phyloP scores from a whole-genome alignment of 2,113 vertebrate genomes.

The Tricholaema leucomelas region DNA sequence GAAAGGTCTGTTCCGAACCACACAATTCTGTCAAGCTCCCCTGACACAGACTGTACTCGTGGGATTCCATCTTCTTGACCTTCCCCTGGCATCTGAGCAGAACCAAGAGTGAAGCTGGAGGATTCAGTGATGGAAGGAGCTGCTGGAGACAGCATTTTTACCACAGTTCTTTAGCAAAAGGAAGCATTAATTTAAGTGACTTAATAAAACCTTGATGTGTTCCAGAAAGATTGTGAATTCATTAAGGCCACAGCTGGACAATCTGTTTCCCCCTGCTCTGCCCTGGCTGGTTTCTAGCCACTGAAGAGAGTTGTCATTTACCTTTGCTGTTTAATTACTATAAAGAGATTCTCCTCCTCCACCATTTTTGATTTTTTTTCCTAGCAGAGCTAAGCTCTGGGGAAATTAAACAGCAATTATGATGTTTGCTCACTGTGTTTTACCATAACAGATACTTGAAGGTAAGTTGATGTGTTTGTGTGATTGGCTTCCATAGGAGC shows the following conservation, averaged over 20 bases:
- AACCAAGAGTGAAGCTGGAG: not conserved
- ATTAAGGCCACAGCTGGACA: constrained; percentile 48
- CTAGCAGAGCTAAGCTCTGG: not conserved
- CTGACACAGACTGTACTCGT: too few relatives aligned
- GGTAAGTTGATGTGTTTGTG: not conserved
- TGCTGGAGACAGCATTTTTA: not conserved
- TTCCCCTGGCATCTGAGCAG: not conserved
- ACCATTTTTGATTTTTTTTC: not conserved
- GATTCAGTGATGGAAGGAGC: not conserved
- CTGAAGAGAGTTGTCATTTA: not conserved
- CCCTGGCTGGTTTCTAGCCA: not conserved
- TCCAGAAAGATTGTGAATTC: constrained; percentile 61
- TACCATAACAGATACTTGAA: not conserved
- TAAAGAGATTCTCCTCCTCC: not conserved
- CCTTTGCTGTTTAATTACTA: constrained; percentile 41
- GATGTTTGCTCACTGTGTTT: constrained; percentile 23
- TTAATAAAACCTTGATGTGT: constrained; percentile 46
- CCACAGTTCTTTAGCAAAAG: not conserved
- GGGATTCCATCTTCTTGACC: fast-evolving
- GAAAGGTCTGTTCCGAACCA: too few relatives aligned
- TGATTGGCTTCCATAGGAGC: not conserved
- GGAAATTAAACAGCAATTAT: constrained; percentile 55
- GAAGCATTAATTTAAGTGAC: constrained; percentile 16
- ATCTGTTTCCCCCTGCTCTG: not conserved
- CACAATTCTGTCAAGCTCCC: too few relatives aligned